phyloP scores from a whole-genome alignment of 2,797 vertebrate genomes.

The Acanthornis magna region DNA sequence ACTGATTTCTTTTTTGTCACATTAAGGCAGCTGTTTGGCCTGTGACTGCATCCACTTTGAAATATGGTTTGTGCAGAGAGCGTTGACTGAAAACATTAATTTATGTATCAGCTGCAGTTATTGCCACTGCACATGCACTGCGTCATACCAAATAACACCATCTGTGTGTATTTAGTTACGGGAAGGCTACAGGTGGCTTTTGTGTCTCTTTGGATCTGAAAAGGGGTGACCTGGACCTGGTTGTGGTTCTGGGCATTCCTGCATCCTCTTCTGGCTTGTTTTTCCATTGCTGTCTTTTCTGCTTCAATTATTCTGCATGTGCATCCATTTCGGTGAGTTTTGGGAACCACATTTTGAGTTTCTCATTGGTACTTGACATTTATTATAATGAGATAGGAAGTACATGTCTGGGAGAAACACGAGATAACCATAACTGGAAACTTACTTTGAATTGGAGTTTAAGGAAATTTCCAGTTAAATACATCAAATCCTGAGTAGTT shows the following conservation, averaged over 20 bases:
- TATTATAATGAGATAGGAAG: not conserved
- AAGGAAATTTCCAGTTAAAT: not conserved
- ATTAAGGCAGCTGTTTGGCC: not conserved
- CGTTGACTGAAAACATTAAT: not conserved
- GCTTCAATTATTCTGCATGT: not conserved
- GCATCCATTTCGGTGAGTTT: rapidly evolving
- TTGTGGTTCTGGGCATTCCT: not conserved
- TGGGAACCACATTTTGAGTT: not conserved
- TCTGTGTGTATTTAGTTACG: not conserved
- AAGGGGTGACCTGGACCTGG: not conserved
- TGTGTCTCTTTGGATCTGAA: not conserved
- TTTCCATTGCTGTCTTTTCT: not conserved
- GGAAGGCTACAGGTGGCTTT: not conserved
- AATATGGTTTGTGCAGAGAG: not conserved
- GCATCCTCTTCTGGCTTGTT: not conserved
- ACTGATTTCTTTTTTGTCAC: not conserved
- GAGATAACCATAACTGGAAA: not conserved
- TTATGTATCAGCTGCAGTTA: not conserved
- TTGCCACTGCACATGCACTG: not conserved
- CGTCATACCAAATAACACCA: not conserved
- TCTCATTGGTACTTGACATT: not conserved
- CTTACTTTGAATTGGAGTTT: not conserved
- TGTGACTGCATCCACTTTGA: not conserved
- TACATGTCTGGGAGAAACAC: not conserved
- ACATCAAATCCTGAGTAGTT: not conserved